phyloP scores from a whole-genome alignment of 2,113 vertebrate genomes.

The Speoplatyrhinus poulsoni region DNA sequence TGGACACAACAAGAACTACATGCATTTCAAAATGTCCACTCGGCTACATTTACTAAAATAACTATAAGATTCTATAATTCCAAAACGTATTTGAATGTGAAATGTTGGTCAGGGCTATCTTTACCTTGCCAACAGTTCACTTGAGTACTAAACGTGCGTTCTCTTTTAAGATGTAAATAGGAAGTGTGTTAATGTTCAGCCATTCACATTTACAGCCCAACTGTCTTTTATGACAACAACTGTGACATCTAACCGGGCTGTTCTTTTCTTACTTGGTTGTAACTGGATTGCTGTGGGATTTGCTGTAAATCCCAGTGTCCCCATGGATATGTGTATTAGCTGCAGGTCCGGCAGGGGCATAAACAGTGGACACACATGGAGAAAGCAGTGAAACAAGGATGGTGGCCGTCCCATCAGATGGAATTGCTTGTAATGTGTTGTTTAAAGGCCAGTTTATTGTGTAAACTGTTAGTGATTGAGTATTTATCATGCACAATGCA shows the following conservation, averaged over 20 bases:
- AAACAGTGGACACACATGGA: constrained; percentile 60
- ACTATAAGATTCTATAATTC: too few species aligned
- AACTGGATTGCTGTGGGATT: constrained; percentile 63
- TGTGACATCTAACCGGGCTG: constrained; percentile 57
- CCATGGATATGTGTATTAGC: constrained; percentile 58
- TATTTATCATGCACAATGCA: constrained; percentile 54
- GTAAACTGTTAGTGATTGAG: constrained; percentile 60
- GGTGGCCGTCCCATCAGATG: constrained; percentile 64
- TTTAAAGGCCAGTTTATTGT: constrained; percentile 73
- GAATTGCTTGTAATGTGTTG: constrained; percentile 69
- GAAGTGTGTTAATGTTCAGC: constrained; percentile 10
- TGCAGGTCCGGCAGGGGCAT: constrained; percentile 51
- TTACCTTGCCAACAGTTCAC: constrained; percentile 35
- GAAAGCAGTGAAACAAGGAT: constrained; percentile 30
- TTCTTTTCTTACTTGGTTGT: constrained; percentile 52
- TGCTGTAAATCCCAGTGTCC: constrained; percentile 64
- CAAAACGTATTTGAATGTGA: too few species aligned
- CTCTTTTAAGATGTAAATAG: constrained; percentile 45
- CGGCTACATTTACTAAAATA: too few species aligned
- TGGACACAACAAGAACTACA: too few species aligned
- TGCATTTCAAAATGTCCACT: too few species aligned
- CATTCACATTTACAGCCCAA: constrained; percentile 42
- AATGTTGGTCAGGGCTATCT: background rate
- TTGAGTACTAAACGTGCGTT: constrained; percentile 8
- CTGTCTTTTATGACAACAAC: constrained; percentile 71